A percentile compares a stretch with the other conserved stretches of the same genome.
Conservation (phyloP, 2,113 vertebrate species). For the Aptenodytes forsteri region DNA sequence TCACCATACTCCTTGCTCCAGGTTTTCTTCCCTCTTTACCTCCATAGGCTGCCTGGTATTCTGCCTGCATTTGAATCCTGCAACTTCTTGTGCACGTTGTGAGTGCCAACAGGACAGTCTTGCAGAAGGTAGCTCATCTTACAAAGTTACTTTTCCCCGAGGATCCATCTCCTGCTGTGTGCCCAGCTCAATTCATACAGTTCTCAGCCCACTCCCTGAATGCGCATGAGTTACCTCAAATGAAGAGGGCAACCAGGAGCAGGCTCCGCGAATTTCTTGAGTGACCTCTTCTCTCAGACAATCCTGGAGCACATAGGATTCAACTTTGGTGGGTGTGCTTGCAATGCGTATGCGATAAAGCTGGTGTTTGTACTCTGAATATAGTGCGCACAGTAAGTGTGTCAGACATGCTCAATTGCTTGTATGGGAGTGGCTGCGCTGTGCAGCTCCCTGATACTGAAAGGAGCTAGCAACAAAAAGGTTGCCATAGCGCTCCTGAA, state of each 20-base stretch:
- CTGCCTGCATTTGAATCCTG: not conserved
- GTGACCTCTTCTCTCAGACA: not conserved
- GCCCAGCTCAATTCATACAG: not conserved
- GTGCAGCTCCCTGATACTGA: not conserved
- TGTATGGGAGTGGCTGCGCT: rapidly evolving
- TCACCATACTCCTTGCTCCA: not conserved
- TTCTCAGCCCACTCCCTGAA: not conserved
- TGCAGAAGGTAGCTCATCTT: not conserved
- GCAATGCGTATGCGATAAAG: not conserved
- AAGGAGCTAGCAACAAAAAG: not conserved
- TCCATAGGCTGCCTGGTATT: rapidly evolving
- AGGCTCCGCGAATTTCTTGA: not conserved
- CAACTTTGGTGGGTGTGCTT: not conserved
- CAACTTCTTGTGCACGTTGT: not conserved
- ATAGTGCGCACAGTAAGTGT: not conserved
- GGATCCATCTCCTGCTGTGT: not conserved
- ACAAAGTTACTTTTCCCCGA: not conserved
- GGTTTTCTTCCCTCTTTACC: not conserved
- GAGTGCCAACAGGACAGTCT: not conserved
- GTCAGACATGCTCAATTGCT: not conserved
- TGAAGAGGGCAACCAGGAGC: not conserved
- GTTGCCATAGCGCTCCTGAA: not conserved
- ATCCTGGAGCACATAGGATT: not conserved
- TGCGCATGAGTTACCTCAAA: not conserved
- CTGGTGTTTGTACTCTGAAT: not conserved